Percentiles rank a stretch among this genome's conserved stretches.
phyloP scores from a whole-genome alignment of 2,113 vertebrate genomes.

The Ciconia maguari region DNA sequence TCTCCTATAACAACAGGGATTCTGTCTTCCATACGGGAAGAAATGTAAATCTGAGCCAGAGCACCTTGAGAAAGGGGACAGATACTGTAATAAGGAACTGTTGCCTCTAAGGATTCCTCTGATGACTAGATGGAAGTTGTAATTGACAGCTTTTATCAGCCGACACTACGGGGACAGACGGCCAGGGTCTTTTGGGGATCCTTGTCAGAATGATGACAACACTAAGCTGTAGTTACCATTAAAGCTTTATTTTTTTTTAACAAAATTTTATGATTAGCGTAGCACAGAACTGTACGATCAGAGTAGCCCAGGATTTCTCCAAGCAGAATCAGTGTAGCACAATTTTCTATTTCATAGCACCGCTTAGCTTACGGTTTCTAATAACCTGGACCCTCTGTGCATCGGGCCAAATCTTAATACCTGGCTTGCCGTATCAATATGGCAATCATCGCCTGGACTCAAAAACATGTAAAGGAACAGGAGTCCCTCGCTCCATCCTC shows the following conservation, averaged over 20 bases:
- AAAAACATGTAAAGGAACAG: background rate
- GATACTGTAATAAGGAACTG: background rate
- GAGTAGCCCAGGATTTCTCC: background rate
- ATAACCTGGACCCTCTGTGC: background rate
- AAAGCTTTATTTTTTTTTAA: background rate
- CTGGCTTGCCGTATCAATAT: background rate
- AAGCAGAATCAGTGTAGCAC: background rate
- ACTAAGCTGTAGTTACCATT: background rate
- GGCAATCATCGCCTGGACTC: background rate
- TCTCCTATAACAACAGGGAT: background rate
- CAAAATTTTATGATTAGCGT: background rate
- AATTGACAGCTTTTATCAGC: background rate
- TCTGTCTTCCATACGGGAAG: background rate
- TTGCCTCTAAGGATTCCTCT: background rate
- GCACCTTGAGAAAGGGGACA: background rate
- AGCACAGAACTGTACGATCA: background rate
- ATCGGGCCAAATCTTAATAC: background rate
- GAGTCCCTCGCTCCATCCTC: background rate
- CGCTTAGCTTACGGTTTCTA: background rate
- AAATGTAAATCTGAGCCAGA: background rate
- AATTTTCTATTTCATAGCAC: background rate
- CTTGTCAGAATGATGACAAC: background rate
- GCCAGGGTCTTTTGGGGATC: background rate
- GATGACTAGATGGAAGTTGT: background rate
- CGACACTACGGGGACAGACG: accelerated